phyloP scores from a whole-genome alignment of 2,797 vertebrate genomes.

The Sternotherus odoratus region DNA sequence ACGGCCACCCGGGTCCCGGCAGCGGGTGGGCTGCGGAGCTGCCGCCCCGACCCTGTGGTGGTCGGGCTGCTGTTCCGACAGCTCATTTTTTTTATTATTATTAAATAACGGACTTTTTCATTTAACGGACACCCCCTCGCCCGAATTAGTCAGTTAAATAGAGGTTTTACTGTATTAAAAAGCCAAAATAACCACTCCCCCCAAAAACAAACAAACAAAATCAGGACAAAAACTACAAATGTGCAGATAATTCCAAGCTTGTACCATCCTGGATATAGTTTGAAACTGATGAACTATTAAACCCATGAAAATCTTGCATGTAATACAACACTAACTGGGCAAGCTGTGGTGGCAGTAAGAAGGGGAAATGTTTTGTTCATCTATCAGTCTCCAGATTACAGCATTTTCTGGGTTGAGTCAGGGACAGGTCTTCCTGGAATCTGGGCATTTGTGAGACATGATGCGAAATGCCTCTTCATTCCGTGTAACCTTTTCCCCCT shows the following conservation, averaged over 20 bases:
- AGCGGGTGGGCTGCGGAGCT: too few relatives aligned
- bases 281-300: neutral
- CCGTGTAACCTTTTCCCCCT: neutral
- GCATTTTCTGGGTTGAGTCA: neutral
- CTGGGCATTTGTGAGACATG: constrained; percentile 12
- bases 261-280: neutral
- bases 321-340: neutral
- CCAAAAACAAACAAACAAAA: too few relatives aligned
- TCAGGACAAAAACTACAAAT: neutral
- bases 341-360: neutral
- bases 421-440: neutral
- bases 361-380: neutral
- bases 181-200: accelerated
- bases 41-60: too few relatives aligned
- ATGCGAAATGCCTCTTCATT: neutral
- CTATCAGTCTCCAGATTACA: neutral
- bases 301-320: neutral
- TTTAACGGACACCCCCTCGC: too few relatives aligned
- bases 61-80: too few relatives aligned
- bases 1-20: too few relatives aligned
- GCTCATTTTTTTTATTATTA: too few relatives aligned
- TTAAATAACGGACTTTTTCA: too few relatives aligned
- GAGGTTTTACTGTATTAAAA: too few relatives aligned
- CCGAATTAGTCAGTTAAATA: too few relatives aligned
- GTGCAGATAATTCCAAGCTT: neutral